Conservation (phyloP, 2,888 invertebrate species). For the Norana najaformis region DNA sequence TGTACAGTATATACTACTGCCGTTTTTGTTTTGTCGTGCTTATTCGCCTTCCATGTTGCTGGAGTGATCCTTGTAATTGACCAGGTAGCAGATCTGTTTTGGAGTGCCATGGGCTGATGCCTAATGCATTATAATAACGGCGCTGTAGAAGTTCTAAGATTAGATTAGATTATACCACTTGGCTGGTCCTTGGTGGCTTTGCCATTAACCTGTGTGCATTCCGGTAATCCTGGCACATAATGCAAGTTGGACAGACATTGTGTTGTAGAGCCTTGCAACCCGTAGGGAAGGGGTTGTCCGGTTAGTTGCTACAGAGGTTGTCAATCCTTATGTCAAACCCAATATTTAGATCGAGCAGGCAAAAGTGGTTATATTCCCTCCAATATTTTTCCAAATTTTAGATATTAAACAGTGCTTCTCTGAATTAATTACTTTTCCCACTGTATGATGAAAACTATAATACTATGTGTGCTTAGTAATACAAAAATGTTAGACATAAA, state of each 20-base stretch:
- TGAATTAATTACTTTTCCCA: background rate
- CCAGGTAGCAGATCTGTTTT: background rate
- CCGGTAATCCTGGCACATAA: conserved; percentile 4
- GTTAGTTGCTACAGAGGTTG: background rate
- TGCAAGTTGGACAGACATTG: background rate
- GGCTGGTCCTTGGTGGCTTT: background rate
- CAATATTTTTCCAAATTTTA: background rate
- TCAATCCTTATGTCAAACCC: background rate
- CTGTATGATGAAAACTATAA: background rate
- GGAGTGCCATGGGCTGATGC: background rate
- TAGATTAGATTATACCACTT: conserved; percentile 1
- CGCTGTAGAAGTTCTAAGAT: background rate
- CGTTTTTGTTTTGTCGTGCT: background rate
- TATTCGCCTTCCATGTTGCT: background rate
- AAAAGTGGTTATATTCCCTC: background rate
- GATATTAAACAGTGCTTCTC: background rate
- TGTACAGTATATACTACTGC: background rate
- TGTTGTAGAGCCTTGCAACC: background rate
- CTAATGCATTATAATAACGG: background rate
- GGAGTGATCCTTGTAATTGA: background rate
- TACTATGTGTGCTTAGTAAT: too few relatives aligned
- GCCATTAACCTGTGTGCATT: background rate
- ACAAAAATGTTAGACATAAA: background rate
- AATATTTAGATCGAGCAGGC: background rate
- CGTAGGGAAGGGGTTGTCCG: background rate